A percentile compares a stretch with the other conserved stretches of the same genome.
Evolutionary conservation across 2,888 invertebrate species (phyloP).

Genomic region (Epinotia ramella): DNA sequence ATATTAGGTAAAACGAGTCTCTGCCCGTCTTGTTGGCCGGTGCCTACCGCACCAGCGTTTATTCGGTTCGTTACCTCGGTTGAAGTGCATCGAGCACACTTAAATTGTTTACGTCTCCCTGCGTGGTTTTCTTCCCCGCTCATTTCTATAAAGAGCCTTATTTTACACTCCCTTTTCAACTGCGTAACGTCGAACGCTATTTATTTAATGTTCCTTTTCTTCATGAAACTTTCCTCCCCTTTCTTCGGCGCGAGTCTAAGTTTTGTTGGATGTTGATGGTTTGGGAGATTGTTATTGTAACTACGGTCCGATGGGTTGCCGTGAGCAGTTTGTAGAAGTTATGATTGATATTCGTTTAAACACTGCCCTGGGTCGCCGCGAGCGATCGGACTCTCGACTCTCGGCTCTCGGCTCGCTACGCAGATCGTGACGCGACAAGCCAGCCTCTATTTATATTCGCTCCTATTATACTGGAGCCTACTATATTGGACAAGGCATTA

Average conservation of each 20-base stretch:
- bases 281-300: constrained; percentile 47
- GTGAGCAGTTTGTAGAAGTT: constrained; percentile 53
- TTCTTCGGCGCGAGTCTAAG: constrained; percentile 15
- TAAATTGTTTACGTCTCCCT: constrained; percentile 74
- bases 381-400: constrained; percentile 55
- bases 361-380: constrained; percentile 46
- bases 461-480: constrained; percentile 27
- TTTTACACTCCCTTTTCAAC: constrained; percentile 52
- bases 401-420: constrained; percentile 57
- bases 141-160: constrained; percentile 53
- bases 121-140: constrained; percentile 56
- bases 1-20: constrained; percentile 50
- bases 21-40: constrained; percentile 61
- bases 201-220: constrained; percentile 37
- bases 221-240: constrained; percentile 30
- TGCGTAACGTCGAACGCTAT: constrained; percentile 52
- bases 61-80: constrained; percentile 67
- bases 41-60: constrained; percentile 60
- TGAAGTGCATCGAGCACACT: constrained; percentile 68
- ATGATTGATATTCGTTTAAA: constrained; percentile 57
- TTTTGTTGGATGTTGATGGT: constrained; percentile 32
- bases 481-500: constrained; percentile 20
- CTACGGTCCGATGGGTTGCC: constrained; percentile 48
- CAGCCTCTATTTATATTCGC: constrained; percentile 41
- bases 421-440: constrained; percentile 60